Percentiles rank a stretch among this genome's conserved stretches.
Conservation (phyloP, 2,888 invertebrate species). For the Gastrophysa polygoni region DNA sequence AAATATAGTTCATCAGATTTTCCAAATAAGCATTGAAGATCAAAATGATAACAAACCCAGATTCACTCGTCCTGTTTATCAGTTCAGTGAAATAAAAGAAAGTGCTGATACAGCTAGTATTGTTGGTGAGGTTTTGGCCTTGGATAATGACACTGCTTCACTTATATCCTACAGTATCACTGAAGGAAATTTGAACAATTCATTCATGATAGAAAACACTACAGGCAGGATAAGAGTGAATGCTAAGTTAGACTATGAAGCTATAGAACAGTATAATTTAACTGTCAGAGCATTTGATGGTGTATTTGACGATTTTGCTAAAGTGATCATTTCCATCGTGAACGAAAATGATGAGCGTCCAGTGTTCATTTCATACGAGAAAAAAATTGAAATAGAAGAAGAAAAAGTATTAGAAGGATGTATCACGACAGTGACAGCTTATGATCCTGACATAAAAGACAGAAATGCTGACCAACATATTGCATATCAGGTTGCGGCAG, state of each 20-base stretch:
- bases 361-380: constrained; percentile 73
- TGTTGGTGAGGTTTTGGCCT: constrained; percentile 86
- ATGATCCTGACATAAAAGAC: constrained; percentile 86
- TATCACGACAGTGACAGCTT: constrained; percentile 75
- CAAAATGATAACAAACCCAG: constrained; percentile 94
- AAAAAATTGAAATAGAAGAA: constrained; percentile 76
- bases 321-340: constrained; percentile 82
- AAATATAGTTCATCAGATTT: constrained; percentile 79
- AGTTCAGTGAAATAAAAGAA: constrained; percentile 78
- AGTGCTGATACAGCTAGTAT: constrained; percentile 82
- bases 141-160: constrained; percentile 88
- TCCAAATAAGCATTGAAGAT: constrained; percentile 91
- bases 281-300: constrained; percentile 86
- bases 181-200: constrained; percentile 83
- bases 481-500: constrained; percentile 74
- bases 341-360: constrained; percentile 95
- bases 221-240: constrained; percentile 87
- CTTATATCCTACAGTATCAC: constrained; percentile 86
- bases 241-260: constrained; percentile 80
- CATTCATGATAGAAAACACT: constrained; percentile 82
- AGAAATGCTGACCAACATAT: constrained; percentile 77
- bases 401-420: constrained; percentile 74
- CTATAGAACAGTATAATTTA: constrained; percentile 82
- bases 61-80: constrained; percentile 78
- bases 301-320: constrained; percentile 79